A percentile compares a stretch with the other conserved stretches of the same genome.
Evolutionary conservation across 2,797 vertebrate species (phyloP).

Genomic region (Sphenopsis melanotis): DNA sequence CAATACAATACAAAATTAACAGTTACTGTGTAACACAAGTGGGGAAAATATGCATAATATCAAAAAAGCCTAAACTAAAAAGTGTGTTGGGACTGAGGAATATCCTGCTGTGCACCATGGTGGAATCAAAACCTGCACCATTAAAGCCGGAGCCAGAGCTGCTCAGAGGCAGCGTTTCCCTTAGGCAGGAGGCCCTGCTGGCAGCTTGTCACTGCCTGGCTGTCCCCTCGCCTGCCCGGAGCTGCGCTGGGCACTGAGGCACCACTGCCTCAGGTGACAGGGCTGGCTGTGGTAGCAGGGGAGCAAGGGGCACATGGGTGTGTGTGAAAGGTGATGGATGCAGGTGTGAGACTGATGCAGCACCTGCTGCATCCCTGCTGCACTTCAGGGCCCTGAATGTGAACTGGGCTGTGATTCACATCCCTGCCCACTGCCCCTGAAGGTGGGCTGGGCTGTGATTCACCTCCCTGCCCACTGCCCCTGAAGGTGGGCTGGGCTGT

Average conservation of each 20-base stretch:
- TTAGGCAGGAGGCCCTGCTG: neutral
- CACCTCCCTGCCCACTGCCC: rapidly evolving
- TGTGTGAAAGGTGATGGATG: neutral
- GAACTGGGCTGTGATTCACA: neutral
- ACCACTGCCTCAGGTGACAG: neutral
- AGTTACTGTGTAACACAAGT: neutral
- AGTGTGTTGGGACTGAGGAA: neutral
- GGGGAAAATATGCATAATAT: neutral
- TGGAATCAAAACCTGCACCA: rapidly evolving
- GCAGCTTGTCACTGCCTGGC: neutral
- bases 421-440: rapidly evolving
- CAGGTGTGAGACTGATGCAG: neutral
- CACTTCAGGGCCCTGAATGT: neutral
- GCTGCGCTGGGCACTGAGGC: neutral
- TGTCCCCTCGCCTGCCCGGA: rapidly evolving
- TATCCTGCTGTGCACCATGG: rapidly evolving
- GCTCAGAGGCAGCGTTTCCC: neutral
- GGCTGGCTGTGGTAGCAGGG: rapidly evolving
- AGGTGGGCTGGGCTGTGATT: neutral
- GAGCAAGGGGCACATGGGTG: neutral
- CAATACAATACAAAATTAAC: neutral
- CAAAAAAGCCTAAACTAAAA: neutral
- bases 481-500: neutral
- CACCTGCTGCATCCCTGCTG: neutral
- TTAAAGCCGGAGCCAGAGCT: neutral